Conservation (phyloP, 2,113 vertebrate species). For the Seriola quinqueradiata region DNA sequence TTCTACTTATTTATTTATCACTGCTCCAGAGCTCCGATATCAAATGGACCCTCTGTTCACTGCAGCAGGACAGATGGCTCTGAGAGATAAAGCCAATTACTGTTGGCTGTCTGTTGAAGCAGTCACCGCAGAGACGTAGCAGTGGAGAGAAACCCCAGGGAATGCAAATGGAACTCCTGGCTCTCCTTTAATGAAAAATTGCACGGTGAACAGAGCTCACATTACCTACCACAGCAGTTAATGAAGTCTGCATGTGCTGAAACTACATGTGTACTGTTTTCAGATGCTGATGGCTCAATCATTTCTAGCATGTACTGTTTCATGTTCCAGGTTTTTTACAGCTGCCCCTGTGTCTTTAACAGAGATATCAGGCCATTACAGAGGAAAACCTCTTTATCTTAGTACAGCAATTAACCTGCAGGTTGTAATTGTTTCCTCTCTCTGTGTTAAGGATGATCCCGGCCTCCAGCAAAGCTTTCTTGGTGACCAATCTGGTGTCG, state of each 20-base stretch:
- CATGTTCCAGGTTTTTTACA: not conserved
- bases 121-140: conserved; percentile 14
- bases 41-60: conserved; percentile 49
- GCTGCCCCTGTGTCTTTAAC: not conserved
- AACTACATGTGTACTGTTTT: conserved; percentile 3
- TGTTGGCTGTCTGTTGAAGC: conserved; percentile 52
- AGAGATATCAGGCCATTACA: not conserved
- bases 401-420: conserved; percentile 14
- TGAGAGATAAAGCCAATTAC: conserved; percentile 68
- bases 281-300: conserved; percentile 13
- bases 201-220: not conserved
- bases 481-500: conserved; percentile 93
- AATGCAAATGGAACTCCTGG: conserved; percentile 39
- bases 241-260: conserved; percentile 1
- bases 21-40: conserved; percentile 34
- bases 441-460: conserved; percentile 91
- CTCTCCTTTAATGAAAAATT: conserved; percentile 17
- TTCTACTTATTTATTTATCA: conserved; percentile 57
- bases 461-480: conserved; percentile 92
- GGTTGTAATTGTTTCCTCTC: conserved; percentile 18
- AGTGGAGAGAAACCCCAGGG: conserved; percentile 9
- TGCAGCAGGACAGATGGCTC: conserved; percentile 67
- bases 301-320: not conserved
- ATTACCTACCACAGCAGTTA: not conserved
- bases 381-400: not conserved